Base-by-base conservation (phyloP, 2,797 vertebrate genomes). In the Coregonus suidteri region DNA sequence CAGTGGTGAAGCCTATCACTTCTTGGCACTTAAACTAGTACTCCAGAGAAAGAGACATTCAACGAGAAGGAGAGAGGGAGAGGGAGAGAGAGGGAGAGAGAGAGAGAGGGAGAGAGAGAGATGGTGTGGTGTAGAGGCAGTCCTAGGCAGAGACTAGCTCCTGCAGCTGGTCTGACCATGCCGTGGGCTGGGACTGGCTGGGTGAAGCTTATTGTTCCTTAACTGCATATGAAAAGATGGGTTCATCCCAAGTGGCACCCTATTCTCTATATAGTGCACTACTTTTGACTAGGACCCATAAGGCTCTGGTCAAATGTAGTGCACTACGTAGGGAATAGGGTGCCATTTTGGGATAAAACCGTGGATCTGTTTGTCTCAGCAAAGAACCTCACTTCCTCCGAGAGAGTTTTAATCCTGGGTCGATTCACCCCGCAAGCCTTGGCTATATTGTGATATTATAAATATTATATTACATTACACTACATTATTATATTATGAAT, bases 1-100 rank as follows among this genome's bases (percentile, higher is more conserved):
- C 97, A 97, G 93, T 92, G 93, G 94, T 92, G 94, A 95, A 95
- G 95, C 95, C 95, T 95, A 94, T 92, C 93, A 95, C 93, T 90
- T 95, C 93, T 92, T 94, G 95, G 95, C 95, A 95, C 95, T 95
- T 95, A 93, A 89, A 87, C 90, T 86, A 87, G 93, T 93, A 95
- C 94, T 94, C 90, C 88, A 90, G 92, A 94, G 91, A 93, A 91
- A 94, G 91, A 91, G 89, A 91, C 90, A 90, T 92, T 94, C 87
- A 91, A 88, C 90, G 80, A 64, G 52, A 81, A 79, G 76, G 80
- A 76, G 84, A 59, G 54, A 79, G 81, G 77, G 82, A 79, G 83
- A 62, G 52, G 79, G 78, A 82, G 82, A 78, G 84, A 84, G 82
- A 90, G 86, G 90, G 88, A 91, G 90, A 90, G 92, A 93, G 87